Evolutionary conservation across 2,797 vertebrate species (phyloP), one percentile per base, ranked within the genome.

Genomic region (Epinephelus coioides): DNA sequence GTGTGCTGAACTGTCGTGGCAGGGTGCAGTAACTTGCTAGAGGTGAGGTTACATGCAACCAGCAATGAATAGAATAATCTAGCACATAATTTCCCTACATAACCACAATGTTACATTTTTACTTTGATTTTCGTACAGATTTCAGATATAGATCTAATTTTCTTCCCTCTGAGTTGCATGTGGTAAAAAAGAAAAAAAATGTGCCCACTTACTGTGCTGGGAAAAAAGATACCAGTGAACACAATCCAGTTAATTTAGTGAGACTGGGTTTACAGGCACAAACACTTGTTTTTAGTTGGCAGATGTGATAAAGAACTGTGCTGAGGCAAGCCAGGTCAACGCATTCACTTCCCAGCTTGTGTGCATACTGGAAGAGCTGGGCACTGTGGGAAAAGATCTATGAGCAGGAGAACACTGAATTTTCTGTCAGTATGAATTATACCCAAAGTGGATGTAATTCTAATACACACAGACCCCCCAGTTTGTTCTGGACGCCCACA

Each of bases 401-500:
- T 68, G 38, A 56, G 40, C 43, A 40, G 23, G 6, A 46, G 47
- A 51, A 67, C 40, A 46, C 12, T 13, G 51, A 21, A 9, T 69
- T 68, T 80, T 63, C 61, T 73, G 70, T 82, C 73, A 71, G 38
- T 21, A 49, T 72, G 27, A 84, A 67, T 79, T 73, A 75, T 55
- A 69, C 18, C n/a, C 6, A 57, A 68, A 74, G 63, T 61, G 34
- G 25, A 38, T 69, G n/a, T 50, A 63, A 63, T 59, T 72, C 15
- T 38, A 68, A 75, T 57, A 30, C 34, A 34, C n/a, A 57, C 12
- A 73, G 18, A 74, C 23, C n/a, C 6, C 18, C 14, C 1, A 40
- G 51, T 49, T 30, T 21, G 9, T 46, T 69, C 34, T 61, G 56
- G 44, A 40, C 12, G 17, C 72, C 23, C 61, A 67, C 30, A 19